Percentiles rank a stretch among this genome's conserved stretches.
These are phyloP conservation scores for Helicolenus hilgendorfi DNA, from an alignment of 2,797 vertebrate species.

Conservation along the genomic window DNA sequence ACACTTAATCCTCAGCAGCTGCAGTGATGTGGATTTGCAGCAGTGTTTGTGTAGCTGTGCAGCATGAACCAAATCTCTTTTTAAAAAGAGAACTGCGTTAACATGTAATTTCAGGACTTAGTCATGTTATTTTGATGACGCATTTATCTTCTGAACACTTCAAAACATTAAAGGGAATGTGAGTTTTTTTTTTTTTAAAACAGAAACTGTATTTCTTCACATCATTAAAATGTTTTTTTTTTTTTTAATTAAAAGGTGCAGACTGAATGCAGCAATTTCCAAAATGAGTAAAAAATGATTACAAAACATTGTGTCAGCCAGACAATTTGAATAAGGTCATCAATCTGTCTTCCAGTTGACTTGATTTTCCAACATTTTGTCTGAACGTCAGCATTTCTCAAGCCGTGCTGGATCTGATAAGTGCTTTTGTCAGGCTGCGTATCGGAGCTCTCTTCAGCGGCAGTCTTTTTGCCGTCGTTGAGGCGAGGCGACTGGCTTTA, in stretches of 20 bases:
- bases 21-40: conserved; percentile 57
- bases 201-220: background rate
- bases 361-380: conserved; percentile 66
- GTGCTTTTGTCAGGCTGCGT: conserved; percentile 67
- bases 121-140: conserved; percentile 32
- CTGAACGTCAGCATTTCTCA: conserved; percentile 59
- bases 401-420: conserved; percentile 69
- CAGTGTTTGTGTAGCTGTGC: background rate
- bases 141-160: background rate
- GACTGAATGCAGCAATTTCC: conserved; percentile 15
- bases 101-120: conserved; percentile 43
- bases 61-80: conserved; percentile 31
- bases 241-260: conserved; percentile 17
- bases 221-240: conserved; percentile 1
- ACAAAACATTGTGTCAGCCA: conserved; percentile 41
- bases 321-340: conserved; percentile 50
- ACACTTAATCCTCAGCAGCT: conserved; percentile 53
- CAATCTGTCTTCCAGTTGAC: conserved; percentile 48
- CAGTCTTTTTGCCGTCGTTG: conserved; percentile 50
- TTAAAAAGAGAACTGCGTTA: conserved; percentile 9
- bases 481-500: conserved; percentile 64
- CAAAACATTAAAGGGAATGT: background rate
- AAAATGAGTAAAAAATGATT: conserved; percentile 21
- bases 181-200: background rate
- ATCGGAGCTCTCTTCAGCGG: conserved; percentile 58